Evolutionary conservation across 2,113 vertebrate genomes (phyloP).

Genomic region (Athene noctua): DNA sequence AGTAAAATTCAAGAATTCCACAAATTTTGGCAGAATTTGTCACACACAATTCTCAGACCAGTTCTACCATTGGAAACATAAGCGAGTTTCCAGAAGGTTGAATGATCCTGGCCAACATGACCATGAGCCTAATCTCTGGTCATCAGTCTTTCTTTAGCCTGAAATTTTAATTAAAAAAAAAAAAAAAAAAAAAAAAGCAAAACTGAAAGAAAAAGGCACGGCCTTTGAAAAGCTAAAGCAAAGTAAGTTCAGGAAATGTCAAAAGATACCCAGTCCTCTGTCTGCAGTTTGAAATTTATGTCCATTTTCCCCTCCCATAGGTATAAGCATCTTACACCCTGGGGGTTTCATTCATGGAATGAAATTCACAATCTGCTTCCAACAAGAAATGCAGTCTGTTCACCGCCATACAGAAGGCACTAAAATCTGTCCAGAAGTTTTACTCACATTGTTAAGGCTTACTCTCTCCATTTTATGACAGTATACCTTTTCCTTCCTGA

Average conservation of each 20-base stretch:
- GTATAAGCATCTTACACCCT: not conserved
- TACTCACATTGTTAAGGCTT: not conserved
- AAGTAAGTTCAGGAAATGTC: not conserved
- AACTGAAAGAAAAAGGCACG: not conserved
- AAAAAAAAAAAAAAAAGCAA: not conserved
- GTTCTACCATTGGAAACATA: not conserved
- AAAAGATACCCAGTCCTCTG: not conserved
- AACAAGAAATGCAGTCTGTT: conserved; percentile 4
- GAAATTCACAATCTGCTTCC: not conserved
- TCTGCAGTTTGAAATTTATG: not conserved
- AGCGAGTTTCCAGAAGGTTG: not conserved
- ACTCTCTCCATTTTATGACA: not conserved
- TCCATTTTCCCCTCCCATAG: not conserved
- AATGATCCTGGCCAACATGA: not conserved
- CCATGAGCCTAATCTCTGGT: not conserved
- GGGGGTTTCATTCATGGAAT: not conserved
- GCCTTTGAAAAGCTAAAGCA: not conserved
- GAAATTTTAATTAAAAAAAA: not conserved
- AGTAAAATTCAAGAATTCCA: too few species aligned
- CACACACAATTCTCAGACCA: not conserved
- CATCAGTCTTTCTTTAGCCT: not conserved
- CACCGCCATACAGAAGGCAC: not conserved
- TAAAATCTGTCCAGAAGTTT: not conserved
- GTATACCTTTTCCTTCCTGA: not conserved
- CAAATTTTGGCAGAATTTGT: not conserved